A percentile compares a stretch with the other conserved stretches of the same genome.
Conservation (phyloP, 2,797 vertebrate genomes). For the Chelmon rostratus region DNA sequence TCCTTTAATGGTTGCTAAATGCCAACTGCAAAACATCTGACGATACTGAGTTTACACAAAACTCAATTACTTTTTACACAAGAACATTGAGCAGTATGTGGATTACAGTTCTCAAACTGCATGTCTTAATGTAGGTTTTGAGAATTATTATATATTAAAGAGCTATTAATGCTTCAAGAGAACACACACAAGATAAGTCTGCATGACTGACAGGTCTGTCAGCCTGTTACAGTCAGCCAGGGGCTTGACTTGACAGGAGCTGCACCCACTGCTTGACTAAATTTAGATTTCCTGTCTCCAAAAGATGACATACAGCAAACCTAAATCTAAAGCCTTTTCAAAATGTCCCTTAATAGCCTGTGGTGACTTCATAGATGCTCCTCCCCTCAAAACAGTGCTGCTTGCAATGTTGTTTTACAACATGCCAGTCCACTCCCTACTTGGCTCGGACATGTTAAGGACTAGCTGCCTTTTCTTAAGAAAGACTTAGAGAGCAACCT, state of each 20-base stretch:
- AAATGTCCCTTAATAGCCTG: constrained; percentile 16
- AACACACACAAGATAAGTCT: too few relatives aligned
- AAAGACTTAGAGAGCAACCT: neutral
- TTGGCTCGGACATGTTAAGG: neutral
- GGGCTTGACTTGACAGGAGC: neutral
- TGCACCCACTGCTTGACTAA: neutral
- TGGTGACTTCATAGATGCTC: neutral
- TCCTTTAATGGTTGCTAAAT: neutral
- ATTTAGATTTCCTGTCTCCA: neutral
- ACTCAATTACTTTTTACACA: neutral
- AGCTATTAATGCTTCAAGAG: neutral
- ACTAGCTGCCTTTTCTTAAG: constrained; percentile 38
- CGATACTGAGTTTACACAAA: neutral
- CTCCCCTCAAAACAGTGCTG: neutral
- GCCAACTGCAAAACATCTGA: neutral
- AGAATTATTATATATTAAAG: neutral
- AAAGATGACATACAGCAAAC: constrained; percentile 2
- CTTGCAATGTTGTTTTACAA: constrained; percentile 23
- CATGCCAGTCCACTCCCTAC: constrained; percentile 38
- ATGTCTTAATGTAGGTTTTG: neutral
- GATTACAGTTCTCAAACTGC: neutral
- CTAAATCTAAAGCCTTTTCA: neutral
- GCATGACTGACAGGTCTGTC: neutral
- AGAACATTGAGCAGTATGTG: neutral
- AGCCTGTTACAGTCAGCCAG: neutral